Percentiles rank a stretch among this genome's conserved stretches.
phyloP scores from a whole-genome alignment of 2,113 vertebrate species.

The Lampris incognitus region DNA sequence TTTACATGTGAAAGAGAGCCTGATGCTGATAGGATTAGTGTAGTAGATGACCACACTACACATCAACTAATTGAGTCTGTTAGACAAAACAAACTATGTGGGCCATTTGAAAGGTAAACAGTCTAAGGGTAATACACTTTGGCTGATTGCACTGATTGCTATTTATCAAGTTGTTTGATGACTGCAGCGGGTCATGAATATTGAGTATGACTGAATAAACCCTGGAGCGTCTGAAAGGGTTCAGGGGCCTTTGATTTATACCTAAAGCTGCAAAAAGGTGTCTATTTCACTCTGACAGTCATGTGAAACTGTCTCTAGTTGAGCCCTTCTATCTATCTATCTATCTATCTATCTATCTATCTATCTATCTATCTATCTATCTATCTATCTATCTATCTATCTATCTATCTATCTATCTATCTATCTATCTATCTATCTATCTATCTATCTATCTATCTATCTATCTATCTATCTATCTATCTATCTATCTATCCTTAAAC shows the following conservation, averaged over 20 bases:
- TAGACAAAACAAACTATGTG: slow-evolving; percentile 51
- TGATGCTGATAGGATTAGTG: slow-evolving; percentile 55
- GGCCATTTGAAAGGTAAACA: slow-evolving; percentile 53
- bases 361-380: slow-evolving; percentile 23
- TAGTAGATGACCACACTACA: slow-evolving; percentile 29
- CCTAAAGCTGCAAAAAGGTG: not conserved
- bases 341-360: slow-evolving; percentile 12
- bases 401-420: slow-evolving; percentile 35
- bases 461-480: too few species aligned
- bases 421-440: not conserved
- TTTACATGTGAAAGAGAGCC: slow-evolving; percentile 70
- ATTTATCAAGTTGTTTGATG: slow-evolving; percentile 38
- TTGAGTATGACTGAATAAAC: slow-evolving; percentile 3
- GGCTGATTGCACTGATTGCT: slow-evolving; percentile 40
- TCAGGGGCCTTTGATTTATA: slow-evolving; percentile 9
- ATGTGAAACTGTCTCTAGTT: too few species aligned
- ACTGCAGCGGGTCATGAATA: slow-evolving; percentile 49
- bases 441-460: not conserved
- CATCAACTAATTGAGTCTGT: slow-evolving; percentile 53
- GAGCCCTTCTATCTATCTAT: too few species aligned
- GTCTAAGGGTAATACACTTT: slow-evolving; percentile 49
- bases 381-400: not conserved
- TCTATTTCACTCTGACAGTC: not conserved
- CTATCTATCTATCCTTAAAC: too few species aligned
- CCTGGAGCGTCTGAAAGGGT: not conserved